phyloP scores from a whole-genome alignment of 2,888 invertebrate genomes.

The Atrina japonica region DNA sequence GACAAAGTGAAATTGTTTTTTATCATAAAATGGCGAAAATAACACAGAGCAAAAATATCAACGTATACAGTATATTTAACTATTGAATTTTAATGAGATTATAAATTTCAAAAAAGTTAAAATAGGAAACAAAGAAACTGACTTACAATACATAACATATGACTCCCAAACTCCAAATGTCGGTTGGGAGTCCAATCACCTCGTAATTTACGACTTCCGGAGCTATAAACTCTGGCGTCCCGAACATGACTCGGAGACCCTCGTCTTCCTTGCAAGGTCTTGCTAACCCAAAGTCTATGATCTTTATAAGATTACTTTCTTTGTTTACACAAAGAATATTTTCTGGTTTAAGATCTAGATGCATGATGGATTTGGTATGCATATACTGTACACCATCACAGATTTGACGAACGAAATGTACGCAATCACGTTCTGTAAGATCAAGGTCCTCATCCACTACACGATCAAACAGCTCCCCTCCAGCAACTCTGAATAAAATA shows the following conservation, averaged over 20 bases:
- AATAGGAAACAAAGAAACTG: background rate
- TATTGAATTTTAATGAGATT: background rate
- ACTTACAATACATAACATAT: conserved; percentile 80
- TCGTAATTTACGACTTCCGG: conserved; percentile 81
- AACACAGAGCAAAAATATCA: too few species aligned
- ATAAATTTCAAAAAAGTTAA: too few species aligned
- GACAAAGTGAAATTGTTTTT: too few species aligned
- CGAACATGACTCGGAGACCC: conserved; percentile 85
- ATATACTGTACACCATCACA: conserved; percentile 98
- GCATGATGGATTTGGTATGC: conserved; percentile 95
- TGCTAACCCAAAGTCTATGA: conserved; percentile 99
- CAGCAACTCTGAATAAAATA: conserved; percentile 89
- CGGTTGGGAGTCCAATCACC: conserved; percentile 76
- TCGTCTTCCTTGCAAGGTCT: conserved; percentile 94
- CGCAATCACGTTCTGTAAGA: conserved; percentile 96
- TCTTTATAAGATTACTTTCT: conserved; percentile 97
- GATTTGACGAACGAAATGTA: conserved; percentile 98
- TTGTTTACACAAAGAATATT: conserved; percentile 98
- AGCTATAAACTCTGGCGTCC: conserved; percentile 81
- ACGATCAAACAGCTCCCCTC: conserved; percentile 98
- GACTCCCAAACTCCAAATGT: conserved; percentile 81
- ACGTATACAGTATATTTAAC: too few species aligned
- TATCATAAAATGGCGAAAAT: too few species aligned
- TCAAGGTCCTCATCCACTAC: conserved; percentile 99
- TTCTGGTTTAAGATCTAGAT: conserved; percentile 99